Evolutionary conservation across 2,113 vertebrate genomes (phyloP).

Genomic region (Megaceryle maxima): DNA sequence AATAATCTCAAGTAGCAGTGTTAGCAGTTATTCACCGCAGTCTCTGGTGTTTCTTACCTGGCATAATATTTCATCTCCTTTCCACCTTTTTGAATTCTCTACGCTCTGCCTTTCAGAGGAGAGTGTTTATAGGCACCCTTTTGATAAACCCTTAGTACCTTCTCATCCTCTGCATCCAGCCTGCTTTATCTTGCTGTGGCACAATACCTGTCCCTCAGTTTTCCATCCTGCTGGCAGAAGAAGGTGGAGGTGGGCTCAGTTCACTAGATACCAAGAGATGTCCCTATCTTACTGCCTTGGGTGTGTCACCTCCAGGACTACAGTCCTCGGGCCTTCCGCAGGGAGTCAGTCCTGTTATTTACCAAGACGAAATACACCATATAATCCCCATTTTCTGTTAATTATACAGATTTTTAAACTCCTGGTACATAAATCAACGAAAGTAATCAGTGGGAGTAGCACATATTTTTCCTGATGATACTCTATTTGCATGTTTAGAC

Average conservation of each 20-base stretch:
- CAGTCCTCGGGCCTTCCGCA: background rate
- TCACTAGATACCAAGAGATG: background rate
- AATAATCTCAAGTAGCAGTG: background rate
- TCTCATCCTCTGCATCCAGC: background rate
- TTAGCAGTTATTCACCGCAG: background rate
- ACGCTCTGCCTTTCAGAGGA: background rate
- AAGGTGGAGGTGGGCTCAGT: background rate
- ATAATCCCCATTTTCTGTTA: background rate
- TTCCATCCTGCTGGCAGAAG: background rate
- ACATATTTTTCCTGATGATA: background rate
- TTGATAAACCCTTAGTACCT: background rate
- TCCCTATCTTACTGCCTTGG: background rate
- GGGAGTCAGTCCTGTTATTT: background rate
- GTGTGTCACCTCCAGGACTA: background rate
- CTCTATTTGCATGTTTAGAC: background rate
- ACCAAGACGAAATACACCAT: background rate
- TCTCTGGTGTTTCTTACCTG: background rate
- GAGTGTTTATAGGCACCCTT: background rate
- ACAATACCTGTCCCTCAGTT: background rate
- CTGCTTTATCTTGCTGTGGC: background rate
- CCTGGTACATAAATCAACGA: background rate
- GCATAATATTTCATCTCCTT: background rate
- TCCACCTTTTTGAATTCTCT: background rate
- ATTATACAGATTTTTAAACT: background rate
- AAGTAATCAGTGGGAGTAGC: background rate